Evolutionary conservation across 2,888 invertebrate species (phyloP).

Genomic region (Lasioglossum malachurum): DNA sequence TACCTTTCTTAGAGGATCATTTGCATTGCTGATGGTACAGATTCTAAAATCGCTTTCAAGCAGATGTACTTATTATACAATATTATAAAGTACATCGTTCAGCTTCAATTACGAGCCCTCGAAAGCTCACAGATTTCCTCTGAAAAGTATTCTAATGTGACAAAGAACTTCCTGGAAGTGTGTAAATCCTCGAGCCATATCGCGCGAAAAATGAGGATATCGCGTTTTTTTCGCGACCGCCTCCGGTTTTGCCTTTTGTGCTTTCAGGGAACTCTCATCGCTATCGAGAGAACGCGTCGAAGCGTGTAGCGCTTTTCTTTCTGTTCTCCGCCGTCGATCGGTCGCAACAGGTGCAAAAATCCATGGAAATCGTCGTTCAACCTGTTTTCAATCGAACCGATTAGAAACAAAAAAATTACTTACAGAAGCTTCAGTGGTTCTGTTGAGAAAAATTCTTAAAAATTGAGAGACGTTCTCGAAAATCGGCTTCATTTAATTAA

Average conservation of each 20-base stretch:
- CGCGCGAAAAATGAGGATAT: neutral
- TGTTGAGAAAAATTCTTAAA: no score
- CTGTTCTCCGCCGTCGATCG: neutral
- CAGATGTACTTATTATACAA: neutral
- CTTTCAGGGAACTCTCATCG: neutral
- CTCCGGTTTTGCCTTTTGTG: neutral
- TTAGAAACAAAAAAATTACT: neutral
- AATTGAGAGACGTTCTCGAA: no score
- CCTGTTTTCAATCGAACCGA: neutral
- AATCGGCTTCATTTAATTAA: neutral
- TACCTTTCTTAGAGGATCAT: neutral
- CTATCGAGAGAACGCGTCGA: neutral
- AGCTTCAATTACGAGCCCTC: neutral
- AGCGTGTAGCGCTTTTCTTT: slow-evolving; percentile 1
- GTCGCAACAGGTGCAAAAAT: slow-evolving; percentile 56
- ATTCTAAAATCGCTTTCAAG: neutral
- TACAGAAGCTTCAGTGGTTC: no score
- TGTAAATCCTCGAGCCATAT: neutral
- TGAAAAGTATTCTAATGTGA: neutral
- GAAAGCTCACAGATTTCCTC: neutral
- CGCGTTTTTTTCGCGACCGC: neutral
- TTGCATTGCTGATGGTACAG: neutral
- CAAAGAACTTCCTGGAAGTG: neutral
- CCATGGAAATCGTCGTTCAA: neutral
- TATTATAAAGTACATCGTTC: neutral